These are phyloP conservation scores for Napeogenes inachia DNA, from an alignment of 2,888 invertebrate genomes.

Conservation along the genomic window DNA sequence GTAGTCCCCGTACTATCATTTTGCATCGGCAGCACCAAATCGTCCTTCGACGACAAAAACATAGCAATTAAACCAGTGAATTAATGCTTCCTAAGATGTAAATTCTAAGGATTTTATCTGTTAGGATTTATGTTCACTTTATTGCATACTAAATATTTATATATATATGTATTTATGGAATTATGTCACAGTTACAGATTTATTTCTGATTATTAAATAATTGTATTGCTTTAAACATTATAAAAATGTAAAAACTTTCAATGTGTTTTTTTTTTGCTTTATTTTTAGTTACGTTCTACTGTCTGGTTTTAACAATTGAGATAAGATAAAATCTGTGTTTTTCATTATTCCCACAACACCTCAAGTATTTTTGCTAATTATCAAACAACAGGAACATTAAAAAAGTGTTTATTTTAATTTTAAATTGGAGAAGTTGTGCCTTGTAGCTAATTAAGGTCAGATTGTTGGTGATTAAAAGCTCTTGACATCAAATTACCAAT, in stretches of 20 bases:
- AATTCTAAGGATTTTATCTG: conserved; percentile 2
- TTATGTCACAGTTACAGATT: too few relatives aligned
- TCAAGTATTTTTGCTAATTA: not conserved
- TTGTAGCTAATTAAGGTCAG: too few relatives aligned
- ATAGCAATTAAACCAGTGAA: conserved; percentile 19
- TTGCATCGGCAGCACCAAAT: conserved; percentile 21
- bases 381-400: not conserved
- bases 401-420: not conserved
- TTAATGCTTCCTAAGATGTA: conserved; percentile 7
- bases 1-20: conserved; percentile 23
- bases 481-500: too few relatives aligned
- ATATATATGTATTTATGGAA: too few relatives aligned
- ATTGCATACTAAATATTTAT: not conserved
- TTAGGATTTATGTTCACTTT: not conserved
- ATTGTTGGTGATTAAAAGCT: too few relatives aligned
- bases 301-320: not conserved
- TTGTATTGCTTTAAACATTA: too few relatives aligned
- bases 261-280: not conserved
- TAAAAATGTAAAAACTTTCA: not conserved
- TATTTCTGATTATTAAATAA: too few relatives aligned
- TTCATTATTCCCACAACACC: not conserved
- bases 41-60: conserved; percentile 25
- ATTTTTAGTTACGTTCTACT: not conserved
- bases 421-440: too few relatives aligned
- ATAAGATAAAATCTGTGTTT: not conserved